Conservation (phyloP, 2,113 vertebrate species). For the Origma solitaria region DNA sequence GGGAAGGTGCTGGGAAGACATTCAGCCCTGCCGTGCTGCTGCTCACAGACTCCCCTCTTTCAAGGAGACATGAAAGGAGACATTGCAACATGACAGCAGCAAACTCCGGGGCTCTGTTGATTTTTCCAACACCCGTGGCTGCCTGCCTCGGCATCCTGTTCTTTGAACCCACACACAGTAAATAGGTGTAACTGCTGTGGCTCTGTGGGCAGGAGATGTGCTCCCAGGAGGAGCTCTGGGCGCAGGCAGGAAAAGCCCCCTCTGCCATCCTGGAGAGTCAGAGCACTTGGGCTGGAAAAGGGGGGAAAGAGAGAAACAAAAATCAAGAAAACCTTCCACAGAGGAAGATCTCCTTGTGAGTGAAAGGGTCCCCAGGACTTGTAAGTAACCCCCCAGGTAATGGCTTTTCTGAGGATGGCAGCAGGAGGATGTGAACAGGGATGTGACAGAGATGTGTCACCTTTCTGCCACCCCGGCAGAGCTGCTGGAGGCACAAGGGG, state of each 20-base stretch:
- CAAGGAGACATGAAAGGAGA: neutral
- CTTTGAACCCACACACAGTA: neutral
- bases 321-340: neutral
- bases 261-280: neutral
- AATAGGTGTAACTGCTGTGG: neutral
- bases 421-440: neutral
- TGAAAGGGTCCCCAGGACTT: neutral
- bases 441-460: neutral
- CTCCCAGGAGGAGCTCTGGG: neutral
- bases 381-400: neutral
- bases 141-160: neutral
- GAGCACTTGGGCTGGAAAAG: neutral
- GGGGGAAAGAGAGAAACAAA: fast-evolving
- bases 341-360: neutral
- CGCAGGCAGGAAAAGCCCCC: neutral
- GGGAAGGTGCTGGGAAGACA: neutral
- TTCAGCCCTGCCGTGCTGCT: neutral
- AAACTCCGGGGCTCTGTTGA: neutral
- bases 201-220: neutral
- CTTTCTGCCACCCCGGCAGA: neutral
- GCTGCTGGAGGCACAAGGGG: neutral
- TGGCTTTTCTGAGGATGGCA: neutral
- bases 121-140: neutral
- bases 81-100: neutral
- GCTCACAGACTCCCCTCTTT: neutral